Evolutionary conservation across 2,113 vertebrate species (phyloP), one percentile per base, ranked within the genome.

Genomic region (Austrofundulus limnaeus): DNA sequence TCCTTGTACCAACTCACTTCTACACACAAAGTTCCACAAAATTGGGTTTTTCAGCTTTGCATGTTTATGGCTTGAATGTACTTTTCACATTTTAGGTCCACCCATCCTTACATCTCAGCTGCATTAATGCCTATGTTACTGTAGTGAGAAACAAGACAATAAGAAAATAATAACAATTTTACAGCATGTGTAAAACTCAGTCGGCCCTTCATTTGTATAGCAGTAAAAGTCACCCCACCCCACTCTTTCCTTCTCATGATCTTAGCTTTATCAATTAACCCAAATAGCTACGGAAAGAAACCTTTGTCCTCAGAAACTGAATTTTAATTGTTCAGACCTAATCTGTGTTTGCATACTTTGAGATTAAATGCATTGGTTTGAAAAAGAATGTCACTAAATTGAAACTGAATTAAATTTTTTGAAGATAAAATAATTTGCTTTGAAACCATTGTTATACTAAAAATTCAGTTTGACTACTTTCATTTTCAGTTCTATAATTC

Each of bases 161-260:
- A n/a, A n/a, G n/a, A n/a, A n/a, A n/a, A n/a, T n/a, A n/a, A n/a
- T 90, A 88, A 88, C 81, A 51, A 70, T 89, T 93, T 92, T 90
- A 92, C 81, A 56, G 83, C 70, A 20, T 81, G 84, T 83, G 86
- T 91, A 88, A 91, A 92, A 86, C 83, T 75, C 85, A 78, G 86
- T 78, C 62, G 77, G 75, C 79, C 80, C 67, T 90, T 89, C 83
- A 88, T 92, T 90, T 91, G 86, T 84, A 74, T 84, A 61, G 75
- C 72, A 63, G 66, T 91, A 92, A 92, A 93, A 74, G 85, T 86
- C 78, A 84, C 77, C 52, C 70, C 55, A 45, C 80, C 80, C 74
- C 59, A 72, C 70, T 70, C 64, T 78, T 81, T 74, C 82, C 77
- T 77, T 83, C 70, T 77, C 72, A 66, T 69, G 80, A 81, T 85